A percentile compares a stretch with the other conserved stretches of the same genome.
Conservation (phyloP, 2,797 vertebrate genomes). For the Pelodytes ibericus region DNA sequence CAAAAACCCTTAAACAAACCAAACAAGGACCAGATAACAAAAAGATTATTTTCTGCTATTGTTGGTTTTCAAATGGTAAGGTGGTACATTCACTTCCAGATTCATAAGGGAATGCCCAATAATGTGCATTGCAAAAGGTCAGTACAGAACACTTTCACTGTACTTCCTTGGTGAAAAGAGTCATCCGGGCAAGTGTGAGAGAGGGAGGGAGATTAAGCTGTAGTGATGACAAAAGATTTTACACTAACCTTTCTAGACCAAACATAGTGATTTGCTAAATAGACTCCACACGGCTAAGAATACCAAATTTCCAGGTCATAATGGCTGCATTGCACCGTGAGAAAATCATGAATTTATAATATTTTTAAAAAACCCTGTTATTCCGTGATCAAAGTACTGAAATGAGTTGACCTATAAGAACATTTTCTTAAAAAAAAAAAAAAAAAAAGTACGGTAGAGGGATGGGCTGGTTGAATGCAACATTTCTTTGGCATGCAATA, state of each 20-base stretch:
- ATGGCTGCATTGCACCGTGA: no score
- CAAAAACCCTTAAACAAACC: conserved; percentile 99
- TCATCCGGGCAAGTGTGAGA: conserved; percentile 20
- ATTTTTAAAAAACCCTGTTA: no score
- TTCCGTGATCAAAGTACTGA: no score
- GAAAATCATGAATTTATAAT: no score
- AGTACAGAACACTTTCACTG: conserved; percentile 1
- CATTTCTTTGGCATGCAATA: no score
- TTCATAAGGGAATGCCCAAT: conserved; percentile 90
- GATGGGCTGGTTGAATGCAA: no score
- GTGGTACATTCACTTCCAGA: conserved; percentile 99
- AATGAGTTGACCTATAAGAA: no score
- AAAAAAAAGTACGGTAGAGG: no score
- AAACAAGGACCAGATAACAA: conserved; percentile 99
- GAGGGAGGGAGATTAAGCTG: neutral
- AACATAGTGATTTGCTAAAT: neutral
- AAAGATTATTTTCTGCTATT: conserved; percentile 91
- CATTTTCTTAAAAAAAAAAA: no score
- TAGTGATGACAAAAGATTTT: neutral
- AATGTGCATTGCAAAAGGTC: conserved; percentile 78
- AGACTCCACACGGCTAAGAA: no score
- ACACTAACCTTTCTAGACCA: conserved; percentile 25
- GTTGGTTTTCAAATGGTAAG: conserved; percentile 84
- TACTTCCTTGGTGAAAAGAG: conserved; percentile 12
- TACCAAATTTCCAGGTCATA: no score